Percentiles rank a stretch among this genome's conserved stretches.
Evolutionary conservation across 2,888 invertebrate genomes (phyloP).

Genomic region (Drosophila histrio): DNA sequence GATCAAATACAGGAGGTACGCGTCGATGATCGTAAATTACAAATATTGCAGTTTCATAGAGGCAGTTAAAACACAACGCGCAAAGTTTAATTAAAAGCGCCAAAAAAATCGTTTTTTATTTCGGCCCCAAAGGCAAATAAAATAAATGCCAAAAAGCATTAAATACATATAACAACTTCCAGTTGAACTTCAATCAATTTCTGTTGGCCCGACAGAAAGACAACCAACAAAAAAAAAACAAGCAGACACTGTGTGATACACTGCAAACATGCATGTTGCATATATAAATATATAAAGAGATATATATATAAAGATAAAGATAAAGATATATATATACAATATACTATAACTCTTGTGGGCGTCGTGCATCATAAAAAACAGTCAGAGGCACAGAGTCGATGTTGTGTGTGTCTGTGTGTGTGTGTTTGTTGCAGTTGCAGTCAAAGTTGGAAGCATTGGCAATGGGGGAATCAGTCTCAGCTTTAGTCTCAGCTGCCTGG

Average conservation of each 20-base stretch:
- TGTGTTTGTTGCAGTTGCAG: constrained; percentile 38
- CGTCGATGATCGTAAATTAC: constrained; percentile 30
- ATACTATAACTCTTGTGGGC: constrained; percentile 70
- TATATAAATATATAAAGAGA: background rate
- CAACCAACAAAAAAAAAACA: constrained; percentile 2
- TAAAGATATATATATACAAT: constrained; percentile 12
- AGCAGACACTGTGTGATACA: background rate
- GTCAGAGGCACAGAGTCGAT: constrained; percentile 52
- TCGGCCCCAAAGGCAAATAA: constrained; percentile 18
- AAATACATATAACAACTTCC: constrained; percentile 32
- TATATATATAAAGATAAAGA: background rate
- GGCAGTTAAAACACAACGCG: constrained; percentile 1
- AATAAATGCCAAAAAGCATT: constrained; percentile 37
- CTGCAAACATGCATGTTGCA: constrained; percentile 10
- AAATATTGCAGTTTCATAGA: constrained; percentile 14
- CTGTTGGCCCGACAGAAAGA: constrained; percentile 28
- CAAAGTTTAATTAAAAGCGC: constrained; percentile 33
- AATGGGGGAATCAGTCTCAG: background rate
- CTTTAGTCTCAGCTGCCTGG: constrained; percentile 5
- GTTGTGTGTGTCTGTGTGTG: constrained; percentile 17
- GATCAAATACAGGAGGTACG: constrained; percentile 83
- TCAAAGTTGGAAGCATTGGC: constrained; percentile 17
- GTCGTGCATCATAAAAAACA: constrained; percentile 77
- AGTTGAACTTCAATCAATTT: constrained; percentile 72
- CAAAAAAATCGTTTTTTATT: constrained; percentile 2